These are phyloP conservation scores for Stramonita haemastoma DNA, from an alignment of 2,888 invertebrate species.

Conservation along the genomic window DNA sequence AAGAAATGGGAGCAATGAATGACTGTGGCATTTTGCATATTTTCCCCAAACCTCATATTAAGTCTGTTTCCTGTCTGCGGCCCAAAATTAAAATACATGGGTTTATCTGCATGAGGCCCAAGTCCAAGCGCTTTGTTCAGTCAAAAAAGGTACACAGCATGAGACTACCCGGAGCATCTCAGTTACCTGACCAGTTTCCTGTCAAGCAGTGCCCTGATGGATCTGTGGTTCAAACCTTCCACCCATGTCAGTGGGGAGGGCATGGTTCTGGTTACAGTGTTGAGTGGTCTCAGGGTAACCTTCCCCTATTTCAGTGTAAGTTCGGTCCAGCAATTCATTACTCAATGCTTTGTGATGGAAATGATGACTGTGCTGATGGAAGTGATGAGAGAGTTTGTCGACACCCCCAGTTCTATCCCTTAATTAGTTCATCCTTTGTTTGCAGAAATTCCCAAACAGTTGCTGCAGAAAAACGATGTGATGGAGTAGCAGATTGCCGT, in stretches of 20 bases:
- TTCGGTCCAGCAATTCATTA: neutral
- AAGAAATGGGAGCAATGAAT: neutral
- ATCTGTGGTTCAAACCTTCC: conserved; percentile 33
- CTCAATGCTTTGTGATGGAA: conserved; percentile 34
- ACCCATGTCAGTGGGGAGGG: neutral
- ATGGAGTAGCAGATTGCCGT: conserved; percentile 25
- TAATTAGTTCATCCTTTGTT: neutral
- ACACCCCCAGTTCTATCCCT: neutral
- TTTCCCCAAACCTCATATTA: neutral
- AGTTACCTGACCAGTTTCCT: neutral
- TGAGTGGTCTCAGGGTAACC: neutral
- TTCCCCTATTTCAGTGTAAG: neutral
- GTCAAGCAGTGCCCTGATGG: conserved; percentile 33
- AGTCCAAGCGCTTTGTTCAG: neutral
- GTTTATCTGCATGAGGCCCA: conserved; percentile 32
- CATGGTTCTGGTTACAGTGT: neutral
- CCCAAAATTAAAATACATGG: neutral
- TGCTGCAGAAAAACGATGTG: neutral
- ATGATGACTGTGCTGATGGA: conserved; percentile 31
- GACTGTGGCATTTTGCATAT: conserved; percentile 26
- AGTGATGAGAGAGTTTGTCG: conserved; percentile 25
- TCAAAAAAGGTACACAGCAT: neutral
- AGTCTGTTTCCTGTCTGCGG: neutral
- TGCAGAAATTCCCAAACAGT: conserved; percentile 24
- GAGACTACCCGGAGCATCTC: neutral